Evolutionary conservation across 1,140 invertebrate species (phyloP).

Genomic region (Bombus confusus): DNA sequence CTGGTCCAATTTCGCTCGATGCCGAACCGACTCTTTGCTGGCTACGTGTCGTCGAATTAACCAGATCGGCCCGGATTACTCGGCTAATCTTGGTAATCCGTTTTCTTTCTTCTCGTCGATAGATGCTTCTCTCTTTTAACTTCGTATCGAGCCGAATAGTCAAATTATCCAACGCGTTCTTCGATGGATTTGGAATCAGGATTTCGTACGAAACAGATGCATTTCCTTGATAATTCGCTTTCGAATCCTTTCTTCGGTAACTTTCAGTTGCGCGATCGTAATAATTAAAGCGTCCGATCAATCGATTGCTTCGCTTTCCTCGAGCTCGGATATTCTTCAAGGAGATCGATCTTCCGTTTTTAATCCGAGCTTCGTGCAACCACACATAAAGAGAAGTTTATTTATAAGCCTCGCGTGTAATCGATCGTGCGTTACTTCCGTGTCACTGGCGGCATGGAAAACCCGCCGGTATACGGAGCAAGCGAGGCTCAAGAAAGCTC

Average conservation of each 20-base stretch:
- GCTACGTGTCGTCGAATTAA: slow-evolving; percentile 50
- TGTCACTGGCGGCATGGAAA: slow-evolving; percentile 57
- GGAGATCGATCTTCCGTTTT: slow-evolving; percentile 19
- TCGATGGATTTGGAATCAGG: not conserved
- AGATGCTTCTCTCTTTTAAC: not conserved
- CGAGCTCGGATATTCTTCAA: too few relatives aligned
- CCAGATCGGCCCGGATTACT: slow-evolving; percentile 37
- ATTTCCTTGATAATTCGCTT: too few relatives aligned
- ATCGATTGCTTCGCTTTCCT: not conserved
- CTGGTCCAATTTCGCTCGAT: slow-evolving; percentile 34
- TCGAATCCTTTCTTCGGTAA: not conserved
- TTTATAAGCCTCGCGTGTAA: slow-evolving; percentile 60
- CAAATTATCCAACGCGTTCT: not conserved
- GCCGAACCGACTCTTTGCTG: not conserved
- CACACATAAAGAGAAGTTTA: slow-evolving; percentile 57
- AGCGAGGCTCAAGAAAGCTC: slow-evolving; percentile 29
- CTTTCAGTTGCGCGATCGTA: too few relatives aligned
- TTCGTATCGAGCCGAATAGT: not conserved
- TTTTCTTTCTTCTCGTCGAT: not conserved
- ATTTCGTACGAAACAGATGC: too few relatives aligned
- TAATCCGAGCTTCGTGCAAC: slow-evolving; percentile 38
- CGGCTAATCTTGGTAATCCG: slow-evolving; percentile 55
- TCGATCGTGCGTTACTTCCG: slow-evolving; percentile 67
- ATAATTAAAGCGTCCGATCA: not conserved
- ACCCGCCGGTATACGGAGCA: slow-evolving; percentile 19